Base-by-base conservation (phyloP, 2,888 invertebrate genomes). In the Pheosia gnoma region DNA sequence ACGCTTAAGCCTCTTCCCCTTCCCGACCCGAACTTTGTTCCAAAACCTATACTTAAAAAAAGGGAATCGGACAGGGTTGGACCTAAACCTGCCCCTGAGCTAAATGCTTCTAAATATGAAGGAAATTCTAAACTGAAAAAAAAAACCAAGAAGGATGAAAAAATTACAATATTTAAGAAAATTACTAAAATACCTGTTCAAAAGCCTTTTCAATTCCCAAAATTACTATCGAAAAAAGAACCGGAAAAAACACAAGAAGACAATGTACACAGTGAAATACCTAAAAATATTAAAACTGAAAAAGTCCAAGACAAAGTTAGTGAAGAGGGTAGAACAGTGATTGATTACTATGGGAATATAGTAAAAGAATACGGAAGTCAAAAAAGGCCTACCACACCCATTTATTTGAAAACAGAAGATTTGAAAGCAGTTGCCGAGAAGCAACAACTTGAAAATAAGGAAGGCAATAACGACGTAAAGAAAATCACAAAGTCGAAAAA, bases 321-420 rank as follows among this genome's bases (percentile, higher is more conserved):
- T 58, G 96, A 96, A 71, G 96, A 96, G 84, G 94, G 95, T 0
- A 95, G 94, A 82, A 96, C 96, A 0, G 95, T 96, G 0, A 96
- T 96, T 13, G 96, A 97, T 87, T 96, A 97, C 81, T 97, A 97
- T 77, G 96, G 96, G 25, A 97, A 96, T 81, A 95, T 97, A 69
- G 96, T 97, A 2, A 95, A 95, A 75, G 96, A 96, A 81, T 95
- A 95, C 75, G 95, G 96, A 11, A 89, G 87, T 62, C 90, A 89
- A 13, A 94, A 93, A 67, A 94, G 90, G 77, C 82, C 90, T 7
- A 81, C 87, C 57, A 89, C 94, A 10, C 94, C 94, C 0, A 83
- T 95, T 52, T 96, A 95, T 73, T 89, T 96, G 37, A 95, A 95
- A 72, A 95, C 95, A 6, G 95, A 95, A 61, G 95, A 95, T 62